A percentile compares a stretch with the other conserved stretches of the same genome.
Evolutionary conservation across 2,113 vertebrate genomes (phyloP).

Genomic region (Zapus hudsonius): DNA sequence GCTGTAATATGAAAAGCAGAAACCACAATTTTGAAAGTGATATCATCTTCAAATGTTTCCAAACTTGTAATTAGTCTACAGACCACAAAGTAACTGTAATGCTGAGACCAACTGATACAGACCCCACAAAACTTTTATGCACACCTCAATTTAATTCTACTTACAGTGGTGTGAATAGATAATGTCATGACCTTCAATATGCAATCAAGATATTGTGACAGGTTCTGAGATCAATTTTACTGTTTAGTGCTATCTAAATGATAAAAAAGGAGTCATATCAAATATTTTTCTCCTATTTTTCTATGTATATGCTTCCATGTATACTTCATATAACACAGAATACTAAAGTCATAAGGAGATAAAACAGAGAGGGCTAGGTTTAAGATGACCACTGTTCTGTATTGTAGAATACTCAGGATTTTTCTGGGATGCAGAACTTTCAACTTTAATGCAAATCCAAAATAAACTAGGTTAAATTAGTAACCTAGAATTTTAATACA

Average conservation of each 20-base stretch:
- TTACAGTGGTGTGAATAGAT: neutral
- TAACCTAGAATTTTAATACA: slow-evolving; percentile 9
- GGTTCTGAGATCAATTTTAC: neutral
- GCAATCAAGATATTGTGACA: neutral
- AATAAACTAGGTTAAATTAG: neutral
- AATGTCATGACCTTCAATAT: neutral
- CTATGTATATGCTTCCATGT: neutral
- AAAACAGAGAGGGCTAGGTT: neutral
- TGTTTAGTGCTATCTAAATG: neutral
- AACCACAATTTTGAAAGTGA: neutral
- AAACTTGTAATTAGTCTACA: neutral
- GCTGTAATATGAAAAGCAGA: neutral
- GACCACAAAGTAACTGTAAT: slow-evolving; percentile 18
- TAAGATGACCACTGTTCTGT: neutral
- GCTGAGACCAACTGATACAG: neutral
- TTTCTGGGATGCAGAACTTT: neutral
- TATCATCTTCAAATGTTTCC: slow-evolving; percentile 12
- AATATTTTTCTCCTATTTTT: neutral
- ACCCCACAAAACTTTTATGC: neutral
- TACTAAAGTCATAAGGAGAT: neutral
- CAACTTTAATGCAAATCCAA: neutral
- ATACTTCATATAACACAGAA: neutral
- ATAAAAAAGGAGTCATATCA: neutral
- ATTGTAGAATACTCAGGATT: neutral
- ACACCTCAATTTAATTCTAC: neutral